Evolutionary conservation across 1,140 invertebrate genomes (phyloP).

Genomic region (Temnothorax nylanderi): DNA sequence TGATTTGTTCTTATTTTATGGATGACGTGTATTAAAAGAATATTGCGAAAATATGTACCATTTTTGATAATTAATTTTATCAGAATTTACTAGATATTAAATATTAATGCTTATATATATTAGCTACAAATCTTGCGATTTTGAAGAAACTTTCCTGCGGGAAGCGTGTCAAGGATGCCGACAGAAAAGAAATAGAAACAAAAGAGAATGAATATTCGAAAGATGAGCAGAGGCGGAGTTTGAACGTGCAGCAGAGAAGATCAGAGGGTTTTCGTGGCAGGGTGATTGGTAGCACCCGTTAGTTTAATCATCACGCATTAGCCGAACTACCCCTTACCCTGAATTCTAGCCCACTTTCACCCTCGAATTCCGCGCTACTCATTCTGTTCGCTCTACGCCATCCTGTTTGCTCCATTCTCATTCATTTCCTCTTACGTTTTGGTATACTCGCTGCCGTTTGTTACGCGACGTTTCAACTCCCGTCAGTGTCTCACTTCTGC

Average conservation of each 20-base stretch:
- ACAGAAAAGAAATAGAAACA: conserved; percentile 41
- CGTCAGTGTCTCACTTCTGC: conserved; percentile 5
- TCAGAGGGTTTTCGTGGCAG: conserved; percentile 82
- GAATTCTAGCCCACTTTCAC: conserved; percentile 81
- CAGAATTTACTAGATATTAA: neutral
- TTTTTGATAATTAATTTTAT: neutral
- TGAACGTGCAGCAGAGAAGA: conserved; percentile 59
- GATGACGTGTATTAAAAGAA: neutral
- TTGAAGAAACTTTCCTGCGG: neutral
- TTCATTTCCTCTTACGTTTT: conserved; percentile 74
- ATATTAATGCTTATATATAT: neutral
- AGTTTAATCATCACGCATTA: conserved; percentile 86
- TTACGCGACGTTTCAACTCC: conserved; percentile 70
- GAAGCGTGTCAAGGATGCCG: conserved; percentile 37
- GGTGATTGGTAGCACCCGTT: conserved; percentile 84
- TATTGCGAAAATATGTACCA: neutral
- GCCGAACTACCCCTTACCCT: conserved; percentile 80
- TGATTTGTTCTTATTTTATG: neutral
- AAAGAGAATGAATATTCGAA: conserved; percentile 64
- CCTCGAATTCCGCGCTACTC: conserved; percentile 80
- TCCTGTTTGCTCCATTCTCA: conserved; percentile 69
- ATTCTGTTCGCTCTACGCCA: conserved; percentile 73
- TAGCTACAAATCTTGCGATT: neutral
- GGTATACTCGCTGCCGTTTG: conserved; percentile 80
- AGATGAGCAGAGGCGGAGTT: conserved; percentile 50